Conservation (phyloP, 1,140 invertebrate species). For the Octopus bimaculoides region DNA sequence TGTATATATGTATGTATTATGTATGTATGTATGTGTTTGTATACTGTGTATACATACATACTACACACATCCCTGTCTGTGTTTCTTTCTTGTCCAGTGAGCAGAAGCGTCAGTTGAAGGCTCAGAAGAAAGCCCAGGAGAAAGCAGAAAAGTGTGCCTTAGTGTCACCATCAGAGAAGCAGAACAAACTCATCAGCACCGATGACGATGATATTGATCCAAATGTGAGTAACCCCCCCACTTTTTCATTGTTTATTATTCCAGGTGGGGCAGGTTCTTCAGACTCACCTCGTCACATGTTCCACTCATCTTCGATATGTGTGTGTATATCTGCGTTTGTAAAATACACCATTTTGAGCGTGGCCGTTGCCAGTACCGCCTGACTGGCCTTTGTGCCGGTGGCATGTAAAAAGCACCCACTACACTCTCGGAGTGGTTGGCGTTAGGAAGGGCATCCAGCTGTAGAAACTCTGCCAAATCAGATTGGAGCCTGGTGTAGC, state of each 20-base stretch:
- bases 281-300: background rate
- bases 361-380: no score
- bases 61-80: background rate
- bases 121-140: slow-evolving; percentile 88
- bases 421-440: no score
- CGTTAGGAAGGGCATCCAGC: no score
- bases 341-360: background rate
- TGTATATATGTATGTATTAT: no score
- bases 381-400: no score
- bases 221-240: slow-evolving; percentile 64
- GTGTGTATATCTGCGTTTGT: background rate
- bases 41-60: no score
- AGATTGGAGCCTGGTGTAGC: no score
- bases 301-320: background rate
- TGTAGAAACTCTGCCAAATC: no score
- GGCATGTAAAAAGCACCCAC: no score
- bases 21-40: no score
- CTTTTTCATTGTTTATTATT: no score
- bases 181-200: slow-evolving; percentile 22
- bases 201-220: slow-evolving; percentile 81
- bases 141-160: slow-evolving; percentile 64
- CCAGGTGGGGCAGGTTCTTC: background rate
- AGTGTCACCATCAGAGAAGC: slow-evolving; percentile 31
- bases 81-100: slow-evolving; percentile 67
- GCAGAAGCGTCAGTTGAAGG: slow-evolving; percentile 84